Percentiles rank a stretch among this genome's conserved stretches.
These are phyloP conservation scores for Trematomus loennbergii DNA, from an alignment of 2,113 vertebrate species.

Conservation along the genomic window DNA sequence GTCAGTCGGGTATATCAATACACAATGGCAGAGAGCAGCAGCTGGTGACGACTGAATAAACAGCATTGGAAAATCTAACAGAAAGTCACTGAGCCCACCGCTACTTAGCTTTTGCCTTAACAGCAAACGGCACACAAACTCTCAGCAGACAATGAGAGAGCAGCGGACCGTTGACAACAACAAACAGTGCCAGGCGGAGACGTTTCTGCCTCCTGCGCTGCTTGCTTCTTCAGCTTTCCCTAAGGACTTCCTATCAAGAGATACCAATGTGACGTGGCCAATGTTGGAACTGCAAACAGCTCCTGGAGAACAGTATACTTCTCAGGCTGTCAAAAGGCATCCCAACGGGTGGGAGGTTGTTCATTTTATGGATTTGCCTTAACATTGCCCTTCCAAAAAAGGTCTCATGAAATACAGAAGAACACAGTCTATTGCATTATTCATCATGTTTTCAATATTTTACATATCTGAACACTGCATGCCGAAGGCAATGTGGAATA, in stretches of 20 bases:
- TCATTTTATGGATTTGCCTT: constrained; percentile 49
- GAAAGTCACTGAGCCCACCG: constrained; percentile 38
- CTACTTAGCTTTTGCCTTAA: constrained; percentile 34
- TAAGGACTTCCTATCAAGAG: constrained; percentile 52
- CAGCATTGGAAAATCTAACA: constrained; percentile 43
- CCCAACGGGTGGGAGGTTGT: constrained; percentile 56
- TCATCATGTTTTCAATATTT: neutral
- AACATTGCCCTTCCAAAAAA: constrained; percentile 35
- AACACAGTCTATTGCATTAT: constrained; percentile 46
- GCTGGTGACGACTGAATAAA: constrained; percentile 64
- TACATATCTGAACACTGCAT: constrained; percentile 18
- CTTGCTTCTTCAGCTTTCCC: constrained; percentile 43
- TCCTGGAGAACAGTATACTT: constrained; percentile 55
- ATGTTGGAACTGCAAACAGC: constrained; percentile 56
- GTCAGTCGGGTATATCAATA: constrained; percentile 36
- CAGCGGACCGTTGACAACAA: constrained; percentile 44
- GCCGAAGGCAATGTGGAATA: constrained; percentile 31
- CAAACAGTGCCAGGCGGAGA: constrained; percentile 59
- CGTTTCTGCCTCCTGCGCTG: constrained; percentile 30
- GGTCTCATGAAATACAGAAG: constrained; percentile 28
- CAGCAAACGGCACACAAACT: constrained; percentile 44
- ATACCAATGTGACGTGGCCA: constrained; percentile 47
- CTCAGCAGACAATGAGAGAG: constrained; percentile 39
- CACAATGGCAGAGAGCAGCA: constrained; percentile 52
- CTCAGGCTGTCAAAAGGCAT: constrained; percentile 56